Conservation (phyloP, 1,140 invertebrate species). For the Pogonomyrmex barbatus region DNA sequence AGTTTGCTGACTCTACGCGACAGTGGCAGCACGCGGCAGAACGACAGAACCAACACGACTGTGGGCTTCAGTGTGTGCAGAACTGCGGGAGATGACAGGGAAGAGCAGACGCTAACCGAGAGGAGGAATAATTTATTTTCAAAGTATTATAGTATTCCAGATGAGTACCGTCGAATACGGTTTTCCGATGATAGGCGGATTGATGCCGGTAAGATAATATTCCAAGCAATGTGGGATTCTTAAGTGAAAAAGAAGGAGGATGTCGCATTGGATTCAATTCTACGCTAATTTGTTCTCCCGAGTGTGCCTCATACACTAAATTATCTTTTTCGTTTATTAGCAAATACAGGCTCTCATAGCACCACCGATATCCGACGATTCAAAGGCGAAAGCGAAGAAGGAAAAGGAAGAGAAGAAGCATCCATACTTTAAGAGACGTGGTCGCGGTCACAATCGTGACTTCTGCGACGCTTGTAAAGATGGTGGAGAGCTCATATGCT, state of each 20-base stretch:
- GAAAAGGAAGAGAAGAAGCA: constrained; percentile 90
- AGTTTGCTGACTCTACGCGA: background rate
- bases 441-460: constrained; percentile 96
- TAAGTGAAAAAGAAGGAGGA: background rate
- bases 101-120: background rate
- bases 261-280: constrained; percentile 7
- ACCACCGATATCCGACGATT: constrained; percentile 92
- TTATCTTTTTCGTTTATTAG: constrained; percentile 84
- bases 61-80: too few relatives aligned
- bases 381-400: constrained; percentile 87
- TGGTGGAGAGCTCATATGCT: constrained; percentile 97
- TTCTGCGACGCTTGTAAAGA: constrained; percentile 96
- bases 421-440: constrained; percentile 94
- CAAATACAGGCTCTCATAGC: constrained; percentile 95
- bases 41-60: too few relatives aligned
- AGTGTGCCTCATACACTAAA: constrained; percentile 27
- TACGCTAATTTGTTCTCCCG: background rate
- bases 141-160: constrained; percentile 24
- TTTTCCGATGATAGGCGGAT: constrained; percentile 87
- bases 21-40: too few relatives aligned
- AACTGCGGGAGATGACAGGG: background rate
- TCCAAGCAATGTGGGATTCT: background rate
- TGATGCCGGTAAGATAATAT: constrained; percentile 88
- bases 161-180: constrained; percentile 88
- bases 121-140: constrained; percentile 10